Base-by-base conservation (phyloP, 1,140 invertebrate genomes). In the Chelonus insularis region DNA sequence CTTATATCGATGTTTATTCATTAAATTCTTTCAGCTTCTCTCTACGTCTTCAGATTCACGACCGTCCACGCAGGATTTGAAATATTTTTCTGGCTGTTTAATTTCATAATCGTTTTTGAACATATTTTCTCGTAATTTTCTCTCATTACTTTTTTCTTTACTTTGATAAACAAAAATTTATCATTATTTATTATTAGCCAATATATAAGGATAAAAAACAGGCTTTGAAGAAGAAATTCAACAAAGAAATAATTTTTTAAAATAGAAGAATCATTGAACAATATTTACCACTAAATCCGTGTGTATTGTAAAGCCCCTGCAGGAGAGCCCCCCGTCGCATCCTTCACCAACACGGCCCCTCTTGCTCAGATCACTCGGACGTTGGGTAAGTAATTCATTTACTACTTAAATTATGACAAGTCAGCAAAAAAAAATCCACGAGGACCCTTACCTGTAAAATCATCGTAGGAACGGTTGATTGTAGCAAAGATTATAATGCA, bases 321-420 rank as follows among this genome's bases (percentile, higher is more conserved):
- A 81, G 79, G 79, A 78, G 73, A 86, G 86, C 84, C 83, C 83
- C 85, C 86, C 80, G 85, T 86, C 78, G 82, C 83, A 81, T 83
- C 86, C 76, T 80, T 86, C 72, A 83, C 84, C 84, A 86, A 86
- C 82, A 85, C 84, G 78, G 83, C 85, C 74, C 86, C 87, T 84
- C 85, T 89, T 83, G 84, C 86, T 74, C 86, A 87, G 82, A 83
- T 89, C 73, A 85, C 86, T 70, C 83, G 83, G 68, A 82, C 85
- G 70, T 83, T 88, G 71, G 86, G 87, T 89, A 83, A 88, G 86
- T 87, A 11, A 55, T 56, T 71, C 57, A 68, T 34, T 57, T 21
- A 36, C 20, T 21, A 52, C 55, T 62, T 65, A 63, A 63, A 63
- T 39, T 63, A 62, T 67, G 54, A 63, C 68, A 71, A 75, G 65